Percentiles rank a stretch among this genome's conserved stretches.
Evolutionary conservation across 2,888 invertebrate species (phyloP).

Genomic region (Luperina testacea): DNA sequence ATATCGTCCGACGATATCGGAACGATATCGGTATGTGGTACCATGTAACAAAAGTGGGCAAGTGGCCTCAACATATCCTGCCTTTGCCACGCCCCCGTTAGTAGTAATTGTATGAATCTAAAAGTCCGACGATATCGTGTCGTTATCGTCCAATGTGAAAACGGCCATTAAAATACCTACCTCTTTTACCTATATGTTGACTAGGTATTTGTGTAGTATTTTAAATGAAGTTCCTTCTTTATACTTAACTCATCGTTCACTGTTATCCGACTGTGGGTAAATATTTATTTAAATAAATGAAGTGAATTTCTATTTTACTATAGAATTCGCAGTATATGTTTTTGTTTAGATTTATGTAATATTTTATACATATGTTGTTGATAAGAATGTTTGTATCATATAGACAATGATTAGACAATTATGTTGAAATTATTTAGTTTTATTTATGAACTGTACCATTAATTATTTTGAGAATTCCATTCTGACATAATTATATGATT

Average conservation of each 20-base stretch:
- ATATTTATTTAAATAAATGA: constrained; percentile 33
- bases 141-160: background rate
- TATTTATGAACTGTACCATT: constrained; percentile 27
- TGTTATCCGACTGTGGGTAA: background rate
- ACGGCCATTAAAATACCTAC: background rate
- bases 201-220: background rate
- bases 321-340: constrained; percentile 45
- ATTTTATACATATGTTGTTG: constrained; percentile 58
- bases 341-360: constrained; percentile 63
- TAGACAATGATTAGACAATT: constrained; percentile 54
- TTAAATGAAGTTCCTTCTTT: background rate
- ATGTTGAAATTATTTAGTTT: constrained; percentile 38
- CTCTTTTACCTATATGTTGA: background rate
- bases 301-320: constrained; percentile 40
- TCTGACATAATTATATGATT: background rate
- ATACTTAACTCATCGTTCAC: background rate
- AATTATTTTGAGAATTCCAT: background rate
- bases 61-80: background rate
- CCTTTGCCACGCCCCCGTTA: background rate
- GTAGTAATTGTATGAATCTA: background rate
- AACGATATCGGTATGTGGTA: background rate
- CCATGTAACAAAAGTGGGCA: background rate
- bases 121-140: background rate
- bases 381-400: constrained; percentile 67
- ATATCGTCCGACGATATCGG: too few species aligned